Evolutionary conservation across 2,113 vertebrate genomes (phyloP).

Genomic region (Mesitornis unicolor): DNA sequence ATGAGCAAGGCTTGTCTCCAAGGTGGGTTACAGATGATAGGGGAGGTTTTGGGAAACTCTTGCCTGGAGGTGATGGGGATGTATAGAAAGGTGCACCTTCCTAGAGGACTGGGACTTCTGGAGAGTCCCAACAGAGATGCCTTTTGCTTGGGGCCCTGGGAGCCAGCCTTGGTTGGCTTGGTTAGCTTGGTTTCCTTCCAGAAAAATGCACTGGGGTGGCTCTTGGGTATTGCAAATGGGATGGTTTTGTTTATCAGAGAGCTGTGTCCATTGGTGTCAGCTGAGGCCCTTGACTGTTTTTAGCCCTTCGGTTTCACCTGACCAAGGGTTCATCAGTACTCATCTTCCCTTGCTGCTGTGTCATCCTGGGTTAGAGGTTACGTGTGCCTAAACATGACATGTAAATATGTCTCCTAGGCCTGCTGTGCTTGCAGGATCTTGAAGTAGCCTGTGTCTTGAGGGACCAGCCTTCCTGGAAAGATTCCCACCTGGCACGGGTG

Average conservation of each 20-base stretch:
- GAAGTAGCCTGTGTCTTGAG: not conserved
- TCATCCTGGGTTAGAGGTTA: not conserved
- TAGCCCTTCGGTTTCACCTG: not conserved
- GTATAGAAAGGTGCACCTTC: not conserved
- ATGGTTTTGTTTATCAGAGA: not conserved
- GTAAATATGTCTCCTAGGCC: not conserved
- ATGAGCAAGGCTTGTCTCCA: not conserved
- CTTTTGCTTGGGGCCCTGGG: not conserved
- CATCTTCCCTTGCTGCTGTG: not conserved
- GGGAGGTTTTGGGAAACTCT: not conserved
- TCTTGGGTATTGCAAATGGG: not conserved
- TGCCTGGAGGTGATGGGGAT: not conserved
- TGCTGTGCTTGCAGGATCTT: not conserved
- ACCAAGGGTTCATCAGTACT: not conserved
- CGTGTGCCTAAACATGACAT: not conserved
- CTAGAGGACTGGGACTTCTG: not conserved
- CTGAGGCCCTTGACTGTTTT: not conserved
- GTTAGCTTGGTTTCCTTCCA: not conserved
- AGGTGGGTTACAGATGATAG: not conserved
- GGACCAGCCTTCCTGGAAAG: not conserved
- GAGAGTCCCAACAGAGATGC: not conserved
- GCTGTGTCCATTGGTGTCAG: not conserved
- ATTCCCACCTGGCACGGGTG: not conserved
- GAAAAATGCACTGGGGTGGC: not conserved
- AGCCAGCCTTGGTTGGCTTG: not conserved